Percentiles rank a stretch among this genome's conserved stretches.
These are phyloP conservation scores for Acholoe squamosa DNA, from an alignment of 2,888 invertebrate species.

Conservation along the genomic window DNA sequence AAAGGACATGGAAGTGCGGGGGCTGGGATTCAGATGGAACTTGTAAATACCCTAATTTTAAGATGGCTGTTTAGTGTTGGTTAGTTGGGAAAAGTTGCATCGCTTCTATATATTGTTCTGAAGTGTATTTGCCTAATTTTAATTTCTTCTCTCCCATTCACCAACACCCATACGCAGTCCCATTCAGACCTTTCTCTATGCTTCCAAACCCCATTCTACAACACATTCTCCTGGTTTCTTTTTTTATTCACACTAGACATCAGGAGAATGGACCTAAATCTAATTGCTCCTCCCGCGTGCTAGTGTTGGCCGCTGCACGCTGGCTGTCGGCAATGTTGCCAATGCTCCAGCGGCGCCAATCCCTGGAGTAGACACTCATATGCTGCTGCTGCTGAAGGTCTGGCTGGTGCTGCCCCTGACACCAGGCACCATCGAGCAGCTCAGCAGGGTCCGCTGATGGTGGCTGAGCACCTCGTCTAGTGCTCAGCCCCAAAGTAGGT, in stretches of 20 bases:
- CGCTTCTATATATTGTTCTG: too few relatives aligned
- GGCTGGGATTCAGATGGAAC: too few relatives aligned
- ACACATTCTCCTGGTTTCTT: too few relatives aligned
- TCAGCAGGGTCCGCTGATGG: neutral
- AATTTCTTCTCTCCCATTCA: too few relatives aligned
- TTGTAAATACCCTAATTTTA: too few relatives aligned
- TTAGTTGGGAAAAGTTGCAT: too few relatives aligned
- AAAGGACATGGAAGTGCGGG: too few relatives aligned
- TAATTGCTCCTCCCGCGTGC: neutral
- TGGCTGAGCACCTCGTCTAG: slow-evolving; percentile 2
- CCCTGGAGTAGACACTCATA: neutral
- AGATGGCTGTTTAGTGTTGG: too few relatives aligned
- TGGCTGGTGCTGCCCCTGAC: neutral
- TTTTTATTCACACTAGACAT: neutral
- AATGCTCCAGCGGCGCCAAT: neutral
- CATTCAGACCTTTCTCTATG: too few relatives aligned
- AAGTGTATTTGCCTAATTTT: too few relatives aligned
- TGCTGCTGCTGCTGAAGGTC: neutral
- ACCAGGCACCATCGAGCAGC: neutral
- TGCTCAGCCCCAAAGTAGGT: slow-evolving; percentile 42
- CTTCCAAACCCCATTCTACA: too few relatives aligned
- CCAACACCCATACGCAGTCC: too few relatives aligned
- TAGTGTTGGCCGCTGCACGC: slow-evolving; percentile 18
- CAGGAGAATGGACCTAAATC: neutral
- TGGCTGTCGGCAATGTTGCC: neutral